phyloP scores from a whole-genome alignment of 1,140 invertebrate genomes.

The Drosophila parabipectinata region DNA sequence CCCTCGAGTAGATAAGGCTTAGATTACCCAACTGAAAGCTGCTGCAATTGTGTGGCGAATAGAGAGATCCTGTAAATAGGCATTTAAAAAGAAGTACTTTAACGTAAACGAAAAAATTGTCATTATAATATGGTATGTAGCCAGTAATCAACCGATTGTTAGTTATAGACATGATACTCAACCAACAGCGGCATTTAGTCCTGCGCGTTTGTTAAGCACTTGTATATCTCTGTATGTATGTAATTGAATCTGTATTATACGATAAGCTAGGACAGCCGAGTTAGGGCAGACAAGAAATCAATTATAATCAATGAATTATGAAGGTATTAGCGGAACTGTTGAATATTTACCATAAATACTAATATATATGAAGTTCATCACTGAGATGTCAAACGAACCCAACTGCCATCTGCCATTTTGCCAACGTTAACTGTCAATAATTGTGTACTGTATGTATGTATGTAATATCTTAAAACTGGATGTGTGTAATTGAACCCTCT shows the following conservation, averaged over 20 bases:
- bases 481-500: slow-evolving; percentile 23
- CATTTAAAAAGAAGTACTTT: slow-evolving; percentile 5
- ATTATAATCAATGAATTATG: slow-evolving; percentile 36
- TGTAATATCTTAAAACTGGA: slow-evolving; percentile 46
- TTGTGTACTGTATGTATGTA: slow-evolving; percentile 41
- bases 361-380: slow-evolving; percentile 33
- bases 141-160: slow-evolving; percentile 37
- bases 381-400: slow-evolving; percentile 33
- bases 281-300: slow-evolving; percentile 34
- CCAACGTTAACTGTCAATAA: slow-evolving; percentile 71
- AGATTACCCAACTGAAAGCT: slow-evolving; percentile 13
- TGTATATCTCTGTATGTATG: slow-evolving; percentile 67
- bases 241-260: slow-evolving; percentile 57
- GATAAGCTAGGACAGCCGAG: not conserved
- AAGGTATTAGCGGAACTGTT: slow-evolving; percentile 36
- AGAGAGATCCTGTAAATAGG: slow-evolving; percentile 20
- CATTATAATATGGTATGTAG: slow-evolving; percentile 30
- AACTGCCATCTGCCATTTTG: slow-evolving; percentile 66
- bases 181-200: slow-evolving; percentile 47
- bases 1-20: slow-evolving; percentile 8
- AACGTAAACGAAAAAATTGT: slow-evolving; percentile 13
- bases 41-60: slow-evolving; percentile 5
- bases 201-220: slow-evolving; percentile 56
- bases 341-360: slow-evolving; percentile 25
- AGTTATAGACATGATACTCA: slow-evolving; percentile 18